Base-by-base conservation (phyloP, 23 tunicate species). In the Oikopleura dioica region DNA sequence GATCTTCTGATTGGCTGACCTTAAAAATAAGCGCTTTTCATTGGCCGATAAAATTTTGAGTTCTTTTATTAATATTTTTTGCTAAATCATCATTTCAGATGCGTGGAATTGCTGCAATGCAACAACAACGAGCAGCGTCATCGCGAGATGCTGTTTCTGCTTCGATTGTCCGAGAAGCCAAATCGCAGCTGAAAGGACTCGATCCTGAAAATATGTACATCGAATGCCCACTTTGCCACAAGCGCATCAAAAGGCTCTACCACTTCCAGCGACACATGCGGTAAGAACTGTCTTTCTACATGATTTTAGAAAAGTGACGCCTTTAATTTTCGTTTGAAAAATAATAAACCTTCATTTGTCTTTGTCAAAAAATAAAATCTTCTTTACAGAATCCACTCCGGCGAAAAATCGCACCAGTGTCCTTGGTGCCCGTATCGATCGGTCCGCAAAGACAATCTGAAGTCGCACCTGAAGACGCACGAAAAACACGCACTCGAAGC, bases 131-230 rank as follows among this genome's bases (percentile, higher is more conserved):
- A n/a, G n/a, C n/a, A n/a, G n/a, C n/a, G n/a, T n/a, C n/a, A n/a
- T n/a, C n/a, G n/a, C n/a, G n/a, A 24, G 5, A 12, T 16, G 16
- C 72, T 2, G 30, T 63, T 63, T 63, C 72, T 69, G 96, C 89
- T 58, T 88, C 89, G 21, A 89, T 89, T 32, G 96, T 89, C 1
- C 80, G 91, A 1, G 86, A 84, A 78, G 96, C 96, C 1, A 89
- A 89, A 83, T 84, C 84, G 38, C 88, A 85, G 75, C 84, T 85
- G 35, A 86, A 86, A 51, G 95, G 99, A 0, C 78, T 81, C 35
- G 99, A 94, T 55, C 99, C 99, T 0, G 99, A 94, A 76, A 94
- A 94, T 68, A 94, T 94, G 99, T 94, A 94, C 81, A 94, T 94
- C 38, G 91, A 94, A 75, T 94, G 99, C 77, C 99, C 95, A 68